Evolutionary conservation across 1,140 invertebrate genomes (phyloP).

Genomic region (Cyclargus thomasi): DNA sequence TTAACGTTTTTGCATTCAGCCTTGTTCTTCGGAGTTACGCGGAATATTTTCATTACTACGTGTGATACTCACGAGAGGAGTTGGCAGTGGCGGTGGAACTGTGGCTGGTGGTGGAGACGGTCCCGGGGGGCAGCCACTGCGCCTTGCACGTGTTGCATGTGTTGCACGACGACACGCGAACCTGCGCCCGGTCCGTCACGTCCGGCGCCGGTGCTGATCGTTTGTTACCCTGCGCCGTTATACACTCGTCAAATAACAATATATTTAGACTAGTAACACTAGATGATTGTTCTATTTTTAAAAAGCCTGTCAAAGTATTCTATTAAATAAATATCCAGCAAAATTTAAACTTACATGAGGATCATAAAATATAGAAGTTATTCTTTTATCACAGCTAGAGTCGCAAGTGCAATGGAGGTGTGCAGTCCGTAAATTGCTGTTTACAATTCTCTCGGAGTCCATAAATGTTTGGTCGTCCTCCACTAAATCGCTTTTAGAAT

Average conservation of each 20-base stretch:
- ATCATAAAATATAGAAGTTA: constrained; percentile 67
- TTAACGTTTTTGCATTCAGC: too few relatives aligned
- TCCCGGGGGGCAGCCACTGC: constrained; percentile 60
- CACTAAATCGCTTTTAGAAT: constrained; percentile 48
- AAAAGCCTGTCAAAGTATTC: background rate
- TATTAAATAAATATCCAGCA: background rate
- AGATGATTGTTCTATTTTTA: too few relatives aligned
- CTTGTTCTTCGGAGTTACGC: too few relatives aligned
- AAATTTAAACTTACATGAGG: constrained; percentile 54
- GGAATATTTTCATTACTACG: background rate
- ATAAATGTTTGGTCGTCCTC: constrained; percentile 56
- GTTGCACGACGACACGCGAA: constrained; percentile 36
- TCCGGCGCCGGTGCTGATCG: constrained; percentile 61
- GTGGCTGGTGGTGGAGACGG: constrained; percentile 64
- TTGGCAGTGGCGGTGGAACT: constrained; percentile 69
- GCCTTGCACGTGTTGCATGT: constrained; percentile 54
- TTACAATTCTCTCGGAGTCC: constrained; percentile 57
- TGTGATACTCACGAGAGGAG: constrained; percentile 58
- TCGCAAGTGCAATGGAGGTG: constrained; percentile 65
- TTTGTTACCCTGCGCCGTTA: constrained; percentile 53
- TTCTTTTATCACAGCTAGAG: constrained; percentile 43
- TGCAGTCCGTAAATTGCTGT: constrained; percentile 42
- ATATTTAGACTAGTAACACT: background rate
- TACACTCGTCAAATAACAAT: background rate
- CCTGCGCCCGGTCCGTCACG: constrained; percentile 59